A percentile compares a stretch with the other conserved stretches of the same genome.
Conservation (phyloP, 2,797 vertebrate species). For the Bovichtus variegatus region DNA sequence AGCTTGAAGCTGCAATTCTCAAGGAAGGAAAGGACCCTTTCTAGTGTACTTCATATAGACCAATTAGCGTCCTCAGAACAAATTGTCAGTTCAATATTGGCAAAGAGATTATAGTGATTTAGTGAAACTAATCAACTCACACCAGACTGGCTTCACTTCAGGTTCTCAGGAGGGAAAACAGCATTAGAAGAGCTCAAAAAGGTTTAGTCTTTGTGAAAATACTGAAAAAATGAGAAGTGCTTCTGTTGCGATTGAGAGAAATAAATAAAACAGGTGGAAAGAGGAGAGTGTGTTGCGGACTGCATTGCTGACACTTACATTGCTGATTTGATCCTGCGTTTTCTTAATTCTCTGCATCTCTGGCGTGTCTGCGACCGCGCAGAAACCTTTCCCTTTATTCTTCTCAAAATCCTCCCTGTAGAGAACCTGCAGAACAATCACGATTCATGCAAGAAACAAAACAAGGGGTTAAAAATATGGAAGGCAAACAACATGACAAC, state of each 20-base stretch:
- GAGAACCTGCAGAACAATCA: slow-evolving; percentile 86
- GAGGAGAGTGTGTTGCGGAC: neutral
- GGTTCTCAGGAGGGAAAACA: neutral
- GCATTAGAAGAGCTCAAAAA: neutral
- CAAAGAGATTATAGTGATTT: slow-evolving; percentile 9
- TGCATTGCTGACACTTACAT: slow-evolving; percentile 84
- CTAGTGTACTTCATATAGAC: neutral
- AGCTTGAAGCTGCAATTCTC: slow-evolving; percentile 1
- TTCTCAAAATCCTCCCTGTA: slow-evolving; percentile 99
- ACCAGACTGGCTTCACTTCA: neutral
- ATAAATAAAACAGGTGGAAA: neutral
- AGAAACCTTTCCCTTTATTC: slow-evolving; percentile 96
- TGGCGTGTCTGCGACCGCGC: slow-evolving; percentile 93
- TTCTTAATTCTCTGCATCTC: slow-evolving; percentile 97
- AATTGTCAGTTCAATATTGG: slow-evolving; percentile 6
- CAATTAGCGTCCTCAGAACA: slow-evolving; percentile 12
- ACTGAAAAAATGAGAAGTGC: neutral
- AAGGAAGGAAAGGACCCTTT: neutral
- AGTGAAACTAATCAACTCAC: slow-evolving; percentile 23
- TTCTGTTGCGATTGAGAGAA: neutral
- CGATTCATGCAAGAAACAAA: neutral
- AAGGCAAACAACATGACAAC: neutral
- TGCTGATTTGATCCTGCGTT: slow-evolving; percentile 97
- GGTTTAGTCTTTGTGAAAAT: neutral
- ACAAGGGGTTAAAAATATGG: neutral